phyloP scores from a whole-genome alignment of 1,140 invertebrate species.

The Propsilocerus akamusi region DNA sequence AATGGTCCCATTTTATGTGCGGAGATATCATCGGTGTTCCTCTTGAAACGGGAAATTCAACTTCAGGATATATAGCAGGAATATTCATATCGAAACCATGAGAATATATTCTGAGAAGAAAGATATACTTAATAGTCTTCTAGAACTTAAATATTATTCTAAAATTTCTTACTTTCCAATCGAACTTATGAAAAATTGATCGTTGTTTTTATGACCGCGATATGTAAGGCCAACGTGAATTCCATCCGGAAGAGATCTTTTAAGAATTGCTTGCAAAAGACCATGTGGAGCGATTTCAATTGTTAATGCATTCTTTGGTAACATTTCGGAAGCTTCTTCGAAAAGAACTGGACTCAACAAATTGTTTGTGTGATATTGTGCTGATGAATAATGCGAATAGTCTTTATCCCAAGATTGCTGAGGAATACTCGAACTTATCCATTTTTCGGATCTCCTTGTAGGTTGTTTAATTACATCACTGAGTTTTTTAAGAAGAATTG shows the following conservation, averaged over 20 bases:
- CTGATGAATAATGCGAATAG: conserved; percentile 41
- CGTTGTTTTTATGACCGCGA: conserved; percentile 32
- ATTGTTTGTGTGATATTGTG: conserved; percentile 76
- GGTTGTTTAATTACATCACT: conserved; percentile 41
- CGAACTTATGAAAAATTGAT: conserved; percentile 34
- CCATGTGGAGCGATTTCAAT: conserved; percentile 55
- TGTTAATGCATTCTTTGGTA: conserved; percentile 50
- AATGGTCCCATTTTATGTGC: conserved; percentile 51
- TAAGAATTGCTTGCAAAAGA: conserved; percentile 17
- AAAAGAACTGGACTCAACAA: conserved; percentile 52
- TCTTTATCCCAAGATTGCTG: conserved; percentile 40
- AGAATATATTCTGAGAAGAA: conserved; percentile 40
- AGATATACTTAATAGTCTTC: conserved; percentile 8
- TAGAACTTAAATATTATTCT: conserved; percentile 5
- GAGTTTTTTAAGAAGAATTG: conserved; percentile 41
- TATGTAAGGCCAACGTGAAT: conserved; percentile 45
- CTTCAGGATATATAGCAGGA: conserved; percentile 35
- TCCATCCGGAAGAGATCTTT: conserved; percentile 16
- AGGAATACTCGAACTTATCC: conserved; percentile 60
- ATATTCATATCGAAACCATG: conserved; percentile 39
- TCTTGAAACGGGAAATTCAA: conserved; percentile 48
- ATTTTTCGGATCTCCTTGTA: conserved; percentile 41
- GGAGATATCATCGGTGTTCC: conserved; percentile 53
- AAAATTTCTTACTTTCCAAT: conserved; percentile 30
- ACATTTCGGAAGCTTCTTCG: conserved; percentile 42